Base-by-base conservation (phyloP, 2,113 vertebrate species). In the Calidris pugnax region DNA sequence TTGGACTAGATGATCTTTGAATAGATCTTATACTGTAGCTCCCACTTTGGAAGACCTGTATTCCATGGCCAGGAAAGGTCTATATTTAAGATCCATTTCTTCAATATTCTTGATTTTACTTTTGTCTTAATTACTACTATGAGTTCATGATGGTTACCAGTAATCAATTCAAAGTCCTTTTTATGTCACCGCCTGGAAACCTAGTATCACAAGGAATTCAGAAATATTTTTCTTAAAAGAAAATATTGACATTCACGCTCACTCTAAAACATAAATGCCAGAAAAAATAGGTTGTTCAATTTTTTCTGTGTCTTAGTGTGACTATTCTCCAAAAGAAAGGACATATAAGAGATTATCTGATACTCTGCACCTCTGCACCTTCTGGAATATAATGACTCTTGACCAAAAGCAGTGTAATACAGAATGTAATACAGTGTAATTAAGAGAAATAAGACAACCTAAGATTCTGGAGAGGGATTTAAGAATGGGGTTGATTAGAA, bases 201-300 rank as follows among this genome's bases (percentile, higher is more conserved):
- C 47, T 75, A 41, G 4, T 14, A 72, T 35, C 86, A 69, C 90
- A 86, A 35, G 19, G 5, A 30, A 80, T 24, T 35, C 48, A 83
- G 21, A 88, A 87, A 80, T 26, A 35, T 6, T 43, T 4, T 68
- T 85, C 27, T 26, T 23, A 76, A 51, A 55, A 57, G 24, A 9
- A 11, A 19, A 9, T 1, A 39, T 9, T 48, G 10, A 62, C 7
- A 41, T 22, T 37, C 35, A 35, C 1, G 1, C 4, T 5, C 3
- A 0, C 21, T 73, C 24, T 80, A 73, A 88, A 86, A 55, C 6
- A 66, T 13, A 19, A 6, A 73, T 47, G 35, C 14, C 21, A 66
- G 21, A 60, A 87, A 85, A 71, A 50, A 1, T 1, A 19, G 26
- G 3, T 41, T 55, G 32, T 67, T 59, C 35, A 24, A 6, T 16